These are phyloP conservation scores for Silurus aristotelis DNA, from an alignment of 2,797 vertebrate genomes.

Conservation along the genomic window DNA sequence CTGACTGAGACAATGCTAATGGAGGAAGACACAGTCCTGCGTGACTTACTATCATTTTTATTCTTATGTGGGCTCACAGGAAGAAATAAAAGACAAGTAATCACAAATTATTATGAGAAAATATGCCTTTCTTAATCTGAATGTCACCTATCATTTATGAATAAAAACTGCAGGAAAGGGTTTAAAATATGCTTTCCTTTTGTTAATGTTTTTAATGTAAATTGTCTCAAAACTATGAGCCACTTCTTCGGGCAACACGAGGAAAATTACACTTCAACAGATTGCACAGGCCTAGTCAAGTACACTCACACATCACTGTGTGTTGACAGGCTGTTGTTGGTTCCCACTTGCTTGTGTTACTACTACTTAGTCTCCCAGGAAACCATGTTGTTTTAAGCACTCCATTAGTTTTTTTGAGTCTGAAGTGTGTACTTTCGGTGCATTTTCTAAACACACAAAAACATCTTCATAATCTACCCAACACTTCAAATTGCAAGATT, in stretches of 20 bases:
- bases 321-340: constrained; percentile 52
- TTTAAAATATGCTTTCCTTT: not conserved
- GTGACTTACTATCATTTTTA: constrained; percentile 50
- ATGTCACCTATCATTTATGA: constrained; percentile 53
- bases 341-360: constrained; percentile 51
- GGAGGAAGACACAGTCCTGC: constrained; percentile 35
- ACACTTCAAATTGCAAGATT: constrained; percentile 49
- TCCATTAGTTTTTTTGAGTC: constrained; percentile 57
- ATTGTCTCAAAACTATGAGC: not conserved
- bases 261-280: constrained; percentile 52
- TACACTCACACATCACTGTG: constrained; percentile 56
- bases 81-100: constrained; percentile 54
- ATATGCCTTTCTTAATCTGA: constrained; percentile 34
- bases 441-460: constrained; percentile 24
- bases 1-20: constrained; percentile 7
- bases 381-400: constrained; percentile 58
- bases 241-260: not conserved
- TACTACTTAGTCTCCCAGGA: constrained; percentile 54
- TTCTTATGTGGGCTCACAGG: constrained; percentile 45
- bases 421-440: constrained; percentile 32
- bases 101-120: constrained; percentile 37
- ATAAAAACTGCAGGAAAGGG: constrained; percentile 52
- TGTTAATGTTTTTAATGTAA: not conserved
- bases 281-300: constrained; percentile 51
- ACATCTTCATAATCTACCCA: constrained; percentile 45